Evolutionary conservation across 92 coral and sea anemone species (phyloP), one percentile per base, ranked within the genome.

Genomic region (Desmophyllum pertusum): DNA sequence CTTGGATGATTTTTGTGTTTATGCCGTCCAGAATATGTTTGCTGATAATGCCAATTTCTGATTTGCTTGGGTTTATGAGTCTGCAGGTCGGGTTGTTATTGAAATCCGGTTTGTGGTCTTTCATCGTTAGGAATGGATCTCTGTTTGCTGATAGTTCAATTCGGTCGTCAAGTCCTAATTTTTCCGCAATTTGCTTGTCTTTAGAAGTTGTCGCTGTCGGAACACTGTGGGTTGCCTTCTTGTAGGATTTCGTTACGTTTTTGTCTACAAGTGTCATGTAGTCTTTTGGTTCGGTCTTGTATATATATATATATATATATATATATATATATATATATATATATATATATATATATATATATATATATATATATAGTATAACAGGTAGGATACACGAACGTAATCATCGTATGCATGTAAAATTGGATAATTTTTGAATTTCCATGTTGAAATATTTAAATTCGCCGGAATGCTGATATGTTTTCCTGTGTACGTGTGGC

Each of bases 201-300:
- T 77, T 68, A 50, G 35, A 38, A 40, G 73, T 40, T 80, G 43
- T 19, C n/a, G 35, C 72, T 33, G 27, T 21, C 18, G 59, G 76
- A 38, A 69, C 42, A 67, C 39, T 73, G 71, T 23, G 23, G 75
- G 74, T 67, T 23, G 87, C 61, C 63, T 83, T 76, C 80, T 50
- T 85, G 85, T 78, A 72, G 3, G 89, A 23, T 79, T 86, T 86
- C 40, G 89, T 86, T 83, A 83, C 62, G 50, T 83, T 78, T 40
- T 78, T 78, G 70, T 78, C 39, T 30, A 78, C 55, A 50, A 83
- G 79, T 35, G 38, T 62, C 61, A 64, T 85, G 78, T 86, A 86
- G 1, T 78, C 85, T 6, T 70, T 42, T 18, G 74, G 80, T 70
- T 70, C 38, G 9, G 70, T 65, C 53, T 85, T 85, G 70, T 78